Base-by-base conservation (phyloP, 2,797 vertebrate genomes). In the Zenarchopterus dispar region DNA sequence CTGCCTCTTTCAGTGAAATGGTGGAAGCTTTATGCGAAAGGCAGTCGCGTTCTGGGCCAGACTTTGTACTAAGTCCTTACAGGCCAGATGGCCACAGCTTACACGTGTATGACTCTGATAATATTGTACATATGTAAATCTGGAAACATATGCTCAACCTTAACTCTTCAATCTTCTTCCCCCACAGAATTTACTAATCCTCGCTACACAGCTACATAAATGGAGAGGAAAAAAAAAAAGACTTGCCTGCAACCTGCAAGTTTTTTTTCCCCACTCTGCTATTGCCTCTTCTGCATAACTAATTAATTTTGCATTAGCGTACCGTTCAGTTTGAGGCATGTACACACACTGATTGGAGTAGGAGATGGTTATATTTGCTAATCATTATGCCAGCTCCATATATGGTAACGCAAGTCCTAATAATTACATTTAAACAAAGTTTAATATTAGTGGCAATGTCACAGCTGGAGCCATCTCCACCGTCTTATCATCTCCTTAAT, bases 401-500 rank as follows among this genome's bases (percentile, higher is more conserved):
- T 59, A 67, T 51, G 70, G 56, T 36, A 53, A 28, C 52, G 11
- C 8, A 53, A 81, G 66, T 81, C 75, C 70, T 81, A 61, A 70
- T 70, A 69, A 61, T 71, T 67, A 51, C 42, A 61, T 58, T 85
- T 67, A 88, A 87, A 81, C 75, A 79, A 77, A 72, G 70, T 80
- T 88, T 84, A 82, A 86, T 86, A 73, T 88, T 69, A 72, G 68
- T 73, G 73, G 45, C 56, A 56, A 55, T 59, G 66, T 82, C 86
- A 59, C 82, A 82, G 83, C 81, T 82, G 77, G 84, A 84, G 78
- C 68, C 71, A 57, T 76, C 71, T 59, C 45, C 87, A 84, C 84
- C 91, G 92, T 93, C 94, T 95, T 91, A 92, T 92, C 92, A 92
- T 86, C 89, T 88, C 89, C 86, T 91, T 93, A 93, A 93, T 93